These are phyloP conservation scores for Venturia canescens DNA, from an alignment of 1,140 invertebrate species.

Conservation along the genomic window DNA sequence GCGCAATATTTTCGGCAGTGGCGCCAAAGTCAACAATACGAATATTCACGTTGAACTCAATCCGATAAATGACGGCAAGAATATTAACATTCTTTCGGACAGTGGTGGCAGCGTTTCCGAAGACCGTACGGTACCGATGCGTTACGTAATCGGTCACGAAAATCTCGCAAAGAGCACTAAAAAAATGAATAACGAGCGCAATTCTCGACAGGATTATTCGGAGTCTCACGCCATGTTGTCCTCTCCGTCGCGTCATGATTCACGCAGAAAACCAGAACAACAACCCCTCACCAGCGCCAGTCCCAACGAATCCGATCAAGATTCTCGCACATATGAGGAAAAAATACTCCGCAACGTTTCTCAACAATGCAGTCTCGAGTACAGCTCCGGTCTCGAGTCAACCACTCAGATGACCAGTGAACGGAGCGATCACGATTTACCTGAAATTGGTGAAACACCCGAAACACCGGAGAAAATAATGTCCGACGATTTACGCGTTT, in stretches of 20 bases:
- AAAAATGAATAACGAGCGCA: constrained; percentile 64
- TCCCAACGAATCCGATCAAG: constrained; percentile 70
- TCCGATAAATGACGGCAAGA: constrained; percentile 78
- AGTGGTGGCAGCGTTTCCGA: constrained; percentile 76
- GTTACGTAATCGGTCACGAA: constrained; percentile 72
- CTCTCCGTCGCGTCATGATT: constrained; percentile 60
- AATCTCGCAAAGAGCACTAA: constrained; percentile 60
- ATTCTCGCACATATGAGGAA: constrained; percentile 75
- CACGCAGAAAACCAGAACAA: constrained; percentile 64
- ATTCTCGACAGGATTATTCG: constrained; percentile 49
- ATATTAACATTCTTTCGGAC: constrained; percentile 82
- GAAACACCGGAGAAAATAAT: constrained; percentile 47
- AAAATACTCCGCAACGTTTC: constrained; percentile 78
- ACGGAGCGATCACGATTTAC: constrained; percentile 71
- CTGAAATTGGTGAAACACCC: constrained; percentile 68
- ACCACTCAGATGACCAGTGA: constrained; percentile 79
- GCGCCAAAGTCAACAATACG: constrained; percentile 87
- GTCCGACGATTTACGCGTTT: constrained; percentile 45
- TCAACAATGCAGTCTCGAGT: constrained; percentile 81
- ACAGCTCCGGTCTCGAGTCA: constrained; percentile 86
- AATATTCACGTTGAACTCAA: constrained; percentile 85
- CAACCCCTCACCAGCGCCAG: constrained; percentile 59
- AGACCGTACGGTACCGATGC: constrained; percentile 69
- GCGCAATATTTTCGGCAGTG: constrained; percentile 81
- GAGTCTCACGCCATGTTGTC: constrained; percentile 11